phyloP scores from a whole-genome alignment of 2,113 vertebrate species.

The Myxocyprinus asiaticus region DNA sequence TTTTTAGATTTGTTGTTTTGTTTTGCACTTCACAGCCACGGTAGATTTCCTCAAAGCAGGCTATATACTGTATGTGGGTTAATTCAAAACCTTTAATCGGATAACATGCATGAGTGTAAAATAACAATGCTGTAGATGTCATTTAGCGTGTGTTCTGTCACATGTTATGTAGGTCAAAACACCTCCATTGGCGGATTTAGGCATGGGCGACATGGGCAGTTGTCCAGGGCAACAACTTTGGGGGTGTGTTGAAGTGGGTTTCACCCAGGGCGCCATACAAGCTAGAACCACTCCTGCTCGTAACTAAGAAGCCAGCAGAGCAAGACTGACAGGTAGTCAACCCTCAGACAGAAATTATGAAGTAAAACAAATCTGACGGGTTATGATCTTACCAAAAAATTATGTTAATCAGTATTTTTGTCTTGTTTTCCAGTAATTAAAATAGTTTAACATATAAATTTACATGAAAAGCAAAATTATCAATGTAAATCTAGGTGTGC shows the following conservation, averaged over 20 bases:
- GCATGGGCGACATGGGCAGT: too few species aligned
- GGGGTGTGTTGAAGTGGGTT: too few species aligned
- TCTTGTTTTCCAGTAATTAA: not conserved
- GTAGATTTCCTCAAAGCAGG: not conserved
- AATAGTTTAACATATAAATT: too few species aligned
- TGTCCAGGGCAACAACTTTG: too few species aligned
- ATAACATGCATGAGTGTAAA: not conserved
- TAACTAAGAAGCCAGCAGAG: constrained; percentile 27
- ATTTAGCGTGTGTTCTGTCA: constrained; percentile 6
- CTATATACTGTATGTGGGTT: not conserved
- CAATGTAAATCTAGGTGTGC: too few species aligned
- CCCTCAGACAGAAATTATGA: not conserved
- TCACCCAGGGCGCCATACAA: too few species aligned
- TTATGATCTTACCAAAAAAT: too few species aligned
- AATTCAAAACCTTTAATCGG: constrained; percentile 30
- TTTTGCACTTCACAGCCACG: too few species aligned
- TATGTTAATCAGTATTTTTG: not conserved
- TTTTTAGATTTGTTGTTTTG: too few species aligned
- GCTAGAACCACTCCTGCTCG: too few species aligned
- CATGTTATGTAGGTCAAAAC: constrained; percentile 36
- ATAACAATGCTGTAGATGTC: too few species aligned
- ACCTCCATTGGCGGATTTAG: not conserved
- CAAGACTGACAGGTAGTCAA: constrained; percentile 36
- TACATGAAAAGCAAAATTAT: too few species aligned
- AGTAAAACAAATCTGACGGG: not conserved